Conservation (phyloP, 2,797 vertebrate genomes). For the Halcyon badia region DNA sequence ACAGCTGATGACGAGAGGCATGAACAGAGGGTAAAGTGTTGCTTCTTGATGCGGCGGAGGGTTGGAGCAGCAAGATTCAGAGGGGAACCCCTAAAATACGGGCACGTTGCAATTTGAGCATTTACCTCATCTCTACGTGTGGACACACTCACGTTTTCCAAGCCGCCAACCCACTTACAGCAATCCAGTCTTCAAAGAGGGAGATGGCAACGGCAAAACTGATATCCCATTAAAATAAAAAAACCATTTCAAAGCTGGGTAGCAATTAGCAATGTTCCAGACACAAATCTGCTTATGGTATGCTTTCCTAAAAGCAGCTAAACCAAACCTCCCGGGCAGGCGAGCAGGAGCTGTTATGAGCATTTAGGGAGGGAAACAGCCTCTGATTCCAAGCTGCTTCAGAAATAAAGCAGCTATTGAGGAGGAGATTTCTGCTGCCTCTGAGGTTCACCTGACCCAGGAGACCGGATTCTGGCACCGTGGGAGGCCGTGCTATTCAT, state of each 20-base stretch:
- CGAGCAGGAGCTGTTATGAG: neutral
- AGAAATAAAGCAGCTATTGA: constrained; percentile 32
- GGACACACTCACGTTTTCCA: neutral
- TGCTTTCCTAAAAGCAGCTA: neutral
- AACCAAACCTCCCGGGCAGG: neutral
- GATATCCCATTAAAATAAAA: neutral
- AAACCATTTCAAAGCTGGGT: neutral
- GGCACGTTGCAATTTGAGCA: neutral
- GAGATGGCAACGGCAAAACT: neutral
- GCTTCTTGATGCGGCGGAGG: neutral
- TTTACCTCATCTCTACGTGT: neutral
- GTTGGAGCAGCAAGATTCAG: neutral
- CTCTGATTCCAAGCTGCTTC: neutral
- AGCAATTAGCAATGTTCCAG: neutral
- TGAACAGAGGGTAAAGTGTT: neutral
- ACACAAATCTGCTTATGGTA: neutral
- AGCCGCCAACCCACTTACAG: neutral
- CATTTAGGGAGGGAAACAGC: neutral
- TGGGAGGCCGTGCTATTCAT: neutral
- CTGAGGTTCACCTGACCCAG: constrained; percentile 31
- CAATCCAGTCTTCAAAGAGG: neutral
- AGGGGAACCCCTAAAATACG: fast-evolving
- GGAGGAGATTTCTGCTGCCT: neutral
- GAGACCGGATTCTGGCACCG: neutral
- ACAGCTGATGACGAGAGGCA: fast-evolving